Base-by-base conservation (phyloP, 1,140 invertebrate species). In the Euwallacea similis region DNA sequence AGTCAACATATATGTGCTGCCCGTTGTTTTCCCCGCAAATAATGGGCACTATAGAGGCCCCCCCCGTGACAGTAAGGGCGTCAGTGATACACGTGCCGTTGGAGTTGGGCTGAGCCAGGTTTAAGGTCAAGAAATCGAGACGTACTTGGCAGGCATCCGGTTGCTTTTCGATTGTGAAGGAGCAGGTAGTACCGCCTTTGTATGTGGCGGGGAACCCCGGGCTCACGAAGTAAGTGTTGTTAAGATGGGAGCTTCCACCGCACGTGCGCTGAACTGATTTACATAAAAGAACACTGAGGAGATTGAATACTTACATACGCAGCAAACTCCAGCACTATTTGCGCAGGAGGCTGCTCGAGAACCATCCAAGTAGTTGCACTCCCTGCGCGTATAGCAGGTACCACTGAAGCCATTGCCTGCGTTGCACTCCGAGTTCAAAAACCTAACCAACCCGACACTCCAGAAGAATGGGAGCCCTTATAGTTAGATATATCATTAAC, bases 161-260 rank as follows among this genome's bases (percentile, higher is more conserved):
- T 78, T 88, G 89, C 55, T 88, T 88, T 69, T 87, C 85, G 0
- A 94, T 86, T 6, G 87, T 88, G 68, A 93, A 87, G 0, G 86
- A 85, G 76, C 93, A 95, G 6, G 66, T 79, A 42, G 88, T 86
- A 8, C 88, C 88, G 0, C 88, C 90, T 0, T 83, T 82, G 76
- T 89, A 90, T 0, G 88, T 85, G 0, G 84, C 84, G 2, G 90
- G 90, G 82, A 90, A 93, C 2, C 86, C 87, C 0, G 87, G 87
- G 81, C 89, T 94, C 1, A 89, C 87, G 79, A 94, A 95, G 78
- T 94, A 94, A 0, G 93, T 94, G 66, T 92, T 92, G 76, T 94
- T 94, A 44, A 88, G 83, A 41, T 86, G 85, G 2, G 90, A 89
- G 0, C 85, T 86, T 3, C 84, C 84, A 7, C 91, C 90, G 75